Percentiles rank a stretch among this genome's conserved stretches.
These are phyloP conservation scores for Monoplex corrugatus DNA, from an alignment of 2,888 invertebrate species.

Conservation along the genomic window DNA sequence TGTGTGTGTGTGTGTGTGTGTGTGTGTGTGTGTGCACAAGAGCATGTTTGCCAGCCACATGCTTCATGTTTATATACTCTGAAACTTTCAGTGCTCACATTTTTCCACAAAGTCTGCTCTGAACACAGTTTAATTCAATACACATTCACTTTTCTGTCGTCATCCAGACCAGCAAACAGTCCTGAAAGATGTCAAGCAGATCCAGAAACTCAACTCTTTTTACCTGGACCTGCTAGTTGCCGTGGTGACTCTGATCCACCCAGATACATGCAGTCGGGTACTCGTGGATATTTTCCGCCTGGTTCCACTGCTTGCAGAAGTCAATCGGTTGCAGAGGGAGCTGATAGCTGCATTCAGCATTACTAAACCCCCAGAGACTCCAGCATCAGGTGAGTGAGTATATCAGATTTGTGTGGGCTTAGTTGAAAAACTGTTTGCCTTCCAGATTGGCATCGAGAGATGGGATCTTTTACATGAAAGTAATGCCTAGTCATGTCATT, in stretches of 20 bases:
- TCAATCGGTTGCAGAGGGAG: slow-evolving; percentile 64
- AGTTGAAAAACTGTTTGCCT: too few relatives aligned
- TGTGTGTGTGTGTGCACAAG: too few relatives aligned
- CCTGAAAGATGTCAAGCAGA: slow-evolving; percentile 56
- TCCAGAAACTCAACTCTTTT: slow-evolving; percentile 64
- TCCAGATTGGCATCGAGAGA: not conserved
- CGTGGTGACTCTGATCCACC: slow-evolving; percentile 63
- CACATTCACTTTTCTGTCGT: not conserved
- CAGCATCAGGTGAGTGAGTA: not conserved
- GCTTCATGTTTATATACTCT: too few relatives aligned
- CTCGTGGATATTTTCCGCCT: slow-evolving; percentile 69
- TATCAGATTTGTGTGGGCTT: too few relatives aligned
- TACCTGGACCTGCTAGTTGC: slow-evolving; percentile 69
- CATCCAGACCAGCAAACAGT: slow-evolving; percentile 36
- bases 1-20: too few relatives aligned
- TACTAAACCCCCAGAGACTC: slow-evolving; percentile 58
- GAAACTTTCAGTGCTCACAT: too few relatives aligned
- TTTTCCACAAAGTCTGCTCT: too few relatives aligned
- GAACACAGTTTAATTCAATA: too few relatives aligned
- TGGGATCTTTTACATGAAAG: not conserved
- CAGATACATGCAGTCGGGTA: slow-evolving; percentile 60
- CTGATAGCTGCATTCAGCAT: slow-evolving; percentile 63
- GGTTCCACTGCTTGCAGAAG: slow-evolving; percentile 64
- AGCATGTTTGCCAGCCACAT: too few relatives aligned
- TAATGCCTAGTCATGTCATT: not conserved